Percentiles rank a stretch among this genome's conserved stretches.
These are phyloP conservation scores for Cyclina sinensis DNA, from an alignment of 1,140 invertebrate genomes.

Conservation along the genomic window DNA sequence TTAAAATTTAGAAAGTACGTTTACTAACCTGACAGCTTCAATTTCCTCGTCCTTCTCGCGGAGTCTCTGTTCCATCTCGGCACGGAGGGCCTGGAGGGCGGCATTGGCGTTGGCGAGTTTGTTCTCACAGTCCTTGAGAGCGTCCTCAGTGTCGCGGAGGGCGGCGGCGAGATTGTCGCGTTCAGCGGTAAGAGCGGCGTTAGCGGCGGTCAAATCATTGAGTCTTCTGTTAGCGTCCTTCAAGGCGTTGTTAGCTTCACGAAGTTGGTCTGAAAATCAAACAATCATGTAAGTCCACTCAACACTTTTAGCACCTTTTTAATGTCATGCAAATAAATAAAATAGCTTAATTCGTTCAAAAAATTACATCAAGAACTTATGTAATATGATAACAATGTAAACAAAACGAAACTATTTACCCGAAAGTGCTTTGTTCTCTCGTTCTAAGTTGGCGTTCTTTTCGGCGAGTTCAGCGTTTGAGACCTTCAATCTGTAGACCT, in stretches of 20 bases:
- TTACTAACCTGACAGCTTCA: constrained; percentile 84
- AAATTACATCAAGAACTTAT: neutral
- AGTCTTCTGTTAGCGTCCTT: constrained; percentile 85
- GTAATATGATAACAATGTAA: neutral
- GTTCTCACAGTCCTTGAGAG: constrained; percentile 84
- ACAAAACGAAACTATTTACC: too few species aligned
- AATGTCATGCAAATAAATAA: too few species aligned
- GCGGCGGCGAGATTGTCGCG: constrained; percentile 84
- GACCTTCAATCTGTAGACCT: constrained; percentile 82
- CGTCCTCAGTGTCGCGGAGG: constrained; percentile 85
- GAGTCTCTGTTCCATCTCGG: constrained; percentile 86
- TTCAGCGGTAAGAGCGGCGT: constrained; percentile 84
- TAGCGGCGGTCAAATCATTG: constrained; percentile 81
- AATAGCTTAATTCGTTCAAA: too few species aligned
- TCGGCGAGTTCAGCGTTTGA: constrained; percentile 84
- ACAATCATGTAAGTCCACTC: too few species aligned
- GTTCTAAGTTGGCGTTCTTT: constrained; percentile 83
- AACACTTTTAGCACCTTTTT: too few species aligned
- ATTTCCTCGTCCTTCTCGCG: constrained; percentile 87
- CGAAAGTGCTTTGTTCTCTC: constrained; percentile 86
- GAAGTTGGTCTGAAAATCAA: constrained; percentile 80
- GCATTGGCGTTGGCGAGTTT: constrained; percentile 85
- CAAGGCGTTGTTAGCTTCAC: constrained; percentile 84
- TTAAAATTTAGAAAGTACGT: too few species aligned
- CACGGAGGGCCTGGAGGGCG: constrained; percentile 84